Conservation (phyloP, 2,113 vertebrate genomes). For the Microcebus jonahi region DNA sequence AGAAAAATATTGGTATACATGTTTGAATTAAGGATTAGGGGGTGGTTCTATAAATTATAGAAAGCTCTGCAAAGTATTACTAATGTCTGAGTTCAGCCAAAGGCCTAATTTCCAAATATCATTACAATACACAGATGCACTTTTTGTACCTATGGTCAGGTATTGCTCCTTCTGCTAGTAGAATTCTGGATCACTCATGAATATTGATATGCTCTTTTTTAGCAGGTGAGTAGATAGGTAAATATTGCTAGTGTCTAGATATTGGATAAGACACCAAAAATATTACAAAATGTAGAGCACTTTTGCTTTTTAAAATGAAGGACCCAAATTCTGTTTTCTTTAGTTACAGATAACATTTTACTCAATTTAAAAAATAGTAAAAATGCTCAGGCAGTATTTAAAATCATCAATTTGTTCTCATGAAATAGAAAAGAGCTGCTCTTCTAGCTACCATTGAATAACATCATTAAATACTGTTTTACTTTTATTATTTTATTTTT, state of each 20-base stretch:
- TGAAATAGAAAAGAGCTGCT: background rate
- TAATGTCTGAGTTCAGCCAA: conserved; percentile 73
- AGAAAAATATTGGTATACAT: conserved; percentile 85
- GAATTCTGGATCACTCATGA: conserved; percentile 73
- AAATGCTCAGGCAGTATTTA: background rate
- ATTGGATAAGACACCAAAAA: conserved; percentile 64
- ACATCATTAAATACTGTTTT: conserved; percentile 12
- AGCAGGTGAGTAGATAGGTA: conserved; percentile 76
- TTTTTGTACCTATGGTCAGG: conserved; percentile 55
- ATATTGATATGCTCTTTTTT: conserved; percentile 79
- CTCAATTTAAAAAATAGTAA: conserved; percentile 14
- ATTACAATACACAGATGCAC: conserved; percentile 29
- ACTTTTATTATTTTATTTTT: conserved; percentile 37
- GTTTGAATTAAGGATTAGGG: conserved; percentile 81
- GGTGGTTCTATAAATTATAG: conserved; percentile 69
- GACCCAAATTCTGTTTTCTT: background rate
- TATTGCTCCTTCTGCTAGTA: conserved; percentile 65
- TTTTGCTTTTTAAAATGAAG: conserved; percentile 53
- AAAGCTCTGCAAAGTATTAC: conserved; percentile 69
- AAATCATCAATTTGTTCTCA: conserved; percentile 28
- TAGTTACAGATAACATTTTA: background rate
- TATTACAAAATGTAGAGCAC: conserved; percentile 47
- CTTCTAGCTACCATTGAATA: background rate
- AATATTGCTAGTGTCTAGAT: conserved; percentile 67
- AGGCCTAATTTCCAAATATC: conserved; percentile 64